phyloP scores from a whole-genome alignment of 1,140 invertebrate genomes.

The Lethocerus indicus region DNA sequence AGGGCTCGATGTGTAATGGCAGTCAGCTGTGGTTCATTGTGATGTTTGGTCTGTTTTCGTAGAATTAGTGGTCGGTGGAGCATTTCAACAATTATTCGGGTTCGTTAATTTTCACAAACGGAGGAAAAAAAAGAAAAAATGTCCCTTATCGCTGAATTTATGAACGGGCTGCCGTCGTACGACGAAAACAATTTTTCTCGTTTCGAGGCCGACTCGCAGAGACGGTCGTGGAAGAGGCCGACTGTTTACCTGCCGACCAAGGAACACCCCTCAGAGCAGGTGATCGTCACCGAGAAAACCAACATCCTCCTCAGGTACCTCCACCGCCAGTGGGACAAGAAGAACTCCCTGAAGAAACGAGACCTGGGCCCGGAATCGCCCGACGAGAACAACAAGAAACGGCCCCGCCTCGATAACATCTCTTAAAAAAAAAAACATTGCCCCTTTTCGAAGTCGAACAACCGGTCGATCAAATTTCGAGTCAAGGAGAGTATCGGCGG shows the following conservation, averaged over 20 bases:
- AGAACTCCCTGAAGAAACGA: slow-evolving; percentile 1
- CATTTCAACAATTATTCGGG: too few species aligned
- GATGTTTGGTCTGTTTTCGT: too few species aligned
- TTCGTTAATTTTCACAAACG: too few species aligned
- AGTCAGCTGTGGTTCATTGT: too few species aligned
- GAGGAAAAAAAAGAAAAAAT: slow-evolving; percentile 1
- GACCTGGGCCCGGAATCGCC: background rate
- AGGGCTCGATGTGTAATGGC: too few species aligned
- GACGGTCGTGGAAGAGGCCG: slow-evolving; percentile 41
- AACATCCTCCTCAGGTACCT: slow-evolving; percentile 84
- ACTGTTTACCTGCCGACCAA: slow-evolving; percentile 80
- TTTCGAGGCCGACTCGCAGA: slow-evolving; percentile 4
- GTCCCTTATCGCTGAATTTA: slow-evolving; percentile 9
- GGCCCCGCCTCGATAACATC: slow-evolving; percentile 1
- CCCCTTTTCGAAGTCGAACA: too few species aligned
- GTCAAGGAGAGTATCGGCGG: too few species aligned
- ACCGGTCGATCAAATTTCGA: too few species aligned
- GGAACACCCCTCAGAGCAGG: slow-evolving; percentile 76
- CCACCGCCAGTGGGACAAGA: slow-evolving; percentile 72
- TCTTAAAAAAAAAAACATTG: too few species aligned
- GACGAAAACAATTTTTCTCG: slow-evolving; percentile 10
- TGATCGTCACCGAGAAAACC: slow-evolving; percentile 88
- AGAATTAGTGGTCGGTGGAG: too few species aligned
- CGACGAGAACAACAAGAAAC: slow-evolving; percentile 2
- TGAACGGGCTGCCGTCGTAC: slow-evolving; percentile 10